These are phyloP conservation scores for Maylandia zebra DNA, from an alignment of 2,113 vertebrate genomes.

Conservation along the genomic window DNA sequence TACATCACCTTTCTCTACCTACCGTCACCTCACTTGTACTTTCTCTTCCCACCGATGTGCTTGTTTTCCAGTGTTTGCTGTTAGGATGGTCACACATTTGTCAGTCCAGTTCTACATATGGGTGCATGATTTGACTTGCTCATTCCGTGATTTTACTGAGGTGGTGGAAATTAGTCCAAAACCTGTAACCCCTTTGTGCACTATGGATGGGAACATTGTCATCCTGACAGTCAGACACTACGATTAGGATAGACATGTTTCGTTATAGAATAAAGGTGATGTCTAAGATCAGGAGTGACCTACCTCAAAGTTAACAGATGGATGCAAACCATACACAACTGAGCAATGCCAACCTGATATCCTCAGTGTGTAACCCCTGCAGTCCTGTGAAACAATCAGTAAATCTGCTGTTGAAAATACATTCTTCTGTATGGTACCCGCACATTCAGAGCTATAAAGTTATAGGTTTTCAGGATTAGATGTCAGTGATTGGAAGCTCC, in stretches of 20 bases:
- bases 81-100: constrained; percentile 3
- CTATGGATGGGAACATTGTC: background rate
- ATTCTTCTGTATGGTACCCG: background rate
- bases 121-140: background rate
- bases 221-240: background rate
- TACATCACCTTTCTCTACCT: background rate
- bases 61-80: constrained; percentile 7
- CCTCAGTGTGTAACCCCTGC: background rate
- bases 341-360: background rate
- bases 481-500: background rate
- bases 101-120: background rate
- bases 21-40: background rate
- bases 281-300: background rate
- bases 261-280: background rate
- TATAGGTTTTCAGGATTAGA: background rate
- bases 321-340: background rate
- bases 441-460: background rate
- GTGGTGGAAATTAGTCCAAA: background rate
- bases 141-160: background rate
- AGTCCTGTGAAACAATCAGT: background rate
- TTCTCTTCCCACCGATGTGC: background rate
- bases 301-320: background rate
- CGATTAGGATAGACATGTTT: background rate
- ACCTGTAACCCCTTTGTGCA: background rate
- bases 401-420: background rate